These are phyloP conservation scores for Phoeniculus purpureus DNA, from an alignment of 2,797 vertebrate species.

Conservation along the genomic window DNA sequence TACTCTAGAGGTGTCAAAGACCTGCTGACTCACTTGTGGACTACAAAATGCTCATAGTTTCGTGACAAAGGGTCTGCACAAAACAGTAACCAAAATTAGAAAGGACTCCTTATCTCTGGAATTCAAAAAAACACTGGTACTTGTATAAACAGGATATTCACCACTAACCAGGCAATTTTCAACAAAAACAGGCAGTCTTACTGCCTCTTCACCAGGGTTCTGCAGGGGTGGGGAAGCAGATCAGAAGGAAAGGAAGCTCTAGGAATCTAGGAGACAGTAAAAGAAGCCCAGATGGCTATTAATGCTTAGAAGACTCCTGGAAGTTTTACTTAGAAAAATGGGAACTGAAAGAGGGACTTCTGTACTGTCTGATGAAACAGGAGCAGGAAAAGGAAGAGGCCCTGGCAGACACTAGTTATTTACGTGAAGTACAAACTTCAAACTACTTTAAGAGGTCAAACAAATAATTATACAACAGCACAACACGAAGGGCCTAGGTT, in stretches of 20 bases:
- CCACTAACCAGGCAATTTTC: neutral
- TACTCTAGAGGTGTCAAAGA: neutral
- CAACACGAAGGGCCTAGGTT: neutral
- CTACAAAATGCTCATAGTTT: neutral
- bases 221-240: neutral
- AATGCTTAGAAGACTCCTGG: neutral
- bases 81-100: neutral
- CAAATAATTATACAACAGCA: neutral
- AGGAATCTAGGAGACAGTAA: neutral
- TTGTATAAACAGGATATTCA: neutral
- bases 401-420: neutral
- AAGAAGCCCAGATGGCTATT: neutral
- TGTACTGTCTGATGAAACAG: neutral
- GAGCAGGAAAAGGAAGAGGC: neutral
- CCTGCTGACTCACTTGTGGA: neutral
- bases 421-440: neutral
- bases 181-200: neutral
- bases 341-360: neutral
- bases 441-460: neutral
- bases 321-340: neutral
- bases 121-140: neutral
- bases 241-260: neutral
- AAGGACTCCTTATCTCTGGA: neutral
- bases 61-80: neutral
- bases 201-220: neutral